Base-by-base conservation (phyloP, 37 sponge, comb jelly and placozoan genomes). In the Cliona cf. orientalis region DNA sequence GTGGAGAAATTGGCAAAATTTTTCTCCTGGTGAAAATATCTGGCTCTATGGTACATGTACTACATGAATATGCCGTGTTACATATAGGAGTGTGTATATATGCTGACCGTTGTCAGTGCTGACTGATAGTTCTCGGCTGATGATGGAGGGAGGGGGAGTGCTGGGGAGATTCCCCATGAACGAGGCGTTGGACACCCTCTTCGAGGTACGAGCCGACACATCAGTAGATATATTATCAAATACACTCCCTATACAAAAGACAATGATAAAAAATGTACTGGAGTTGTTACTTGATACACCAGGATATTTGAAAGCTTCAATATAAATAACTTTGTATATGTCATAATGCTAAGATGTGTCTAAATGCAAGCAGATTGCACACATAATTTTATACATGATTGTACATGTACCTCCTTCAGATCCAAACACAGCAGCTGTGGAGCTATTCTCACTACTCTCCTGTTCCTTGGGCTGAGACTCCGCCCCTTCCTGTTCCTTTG, bases 381-480 rank as follows among this genome's bases (percentile, higher is more conserved):
- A 49, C 53, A 49, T 19, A 49, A 19, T 49, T 49, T 49, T 49
- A 14, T 14, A 49, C 53, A 49, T 49, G 14, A 49, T 49, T 49
- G 14, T 49, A 49, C 14, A 49, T 49, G 53, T 43, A 65, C 75
- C 74, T 38, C 31, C 74, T 56, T 78, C 86, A 26, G 86, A 78
- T 1, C 79, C 86, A 78, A 77, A 86, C 33, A 86, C 29, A 25
- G 72, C 72, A 23, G 72, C 86, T 29, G 79, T 86, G n/a, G 59
- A 69, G 33, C 70, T 59, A 23, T 68, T 53, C 21, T 69, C 88
- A 75, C 42, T 38, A 17, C 32, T 9, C 32, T n/a, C 32, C 2
- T n/a, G 37, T 11, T n/a, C 32, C 19, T 34, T 29, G 37, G 37
- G 19, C 19, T 29, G 34, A 58, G 60, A 60, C 72, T 46, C 70